Base-by-base conservation (phyloP, 2,113 vertebrate genomes). In the Hyla sarda region DNA sequence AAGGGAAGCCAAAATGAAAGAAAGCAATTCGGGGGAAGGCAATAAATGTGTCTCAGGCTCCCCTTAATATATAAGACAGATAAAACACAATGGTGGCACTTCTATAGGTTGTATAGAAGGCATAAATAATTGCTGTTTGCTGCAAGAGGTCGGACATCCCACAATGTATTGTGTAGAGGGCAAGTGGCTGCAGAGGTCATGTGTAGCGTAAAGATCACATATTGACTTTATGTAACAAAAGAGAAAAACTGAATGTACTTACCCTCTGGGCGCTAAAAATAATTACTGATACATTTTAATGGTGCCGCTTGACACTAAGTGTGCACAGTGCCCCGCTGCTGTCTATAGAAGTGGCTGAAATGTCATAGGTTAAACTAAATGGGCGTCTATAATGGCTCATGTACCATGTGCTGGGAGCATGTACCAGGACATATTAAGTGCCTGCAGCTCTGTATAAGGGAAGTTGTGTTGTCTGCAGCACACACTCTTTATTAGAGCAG, bases 31-130 rank as follows among this genome's bases (percentile, higher is more conserved):
- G 56, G 14, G n/a, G 32, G 37, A 58, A 72, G 82, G 67, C 69
- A 56, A 83, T 83, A 83, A 83, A 83, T 58, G 82, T 73, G 82
- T 73, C 82, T 56, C 50, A 17, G 16, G 67, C 50, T 83, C 32
- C 65, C 34, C 48, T 41, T 73, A 83, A 73, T 83, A 73, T 83
- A 83, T n/a, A 83, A 41, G 82, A 28, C 47, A 14, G 41, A 82
- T 71, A 82, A 82, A 52, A 34, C 32, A 79, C 54, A n/a, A 17
- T 19, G 65, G 48, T 45, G 82, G 3, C 67, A 34, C 50, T 56
- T 73, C 48, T 73, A 41, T 58, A 52, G 65, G 23, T 56, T 54
- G 28, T 25, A 41, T 21, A 28, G 48, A 34, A 50, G 9, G 48
- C 5, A 56, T 13, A 83, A 72, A 41, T 83, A 56, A 72, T 73